These are phyloP conservation scores for Cirrhinus mrigala DNA, from an alignment of 2,797 vertebrate genomes.

Conservation along the genomic window DNA sequence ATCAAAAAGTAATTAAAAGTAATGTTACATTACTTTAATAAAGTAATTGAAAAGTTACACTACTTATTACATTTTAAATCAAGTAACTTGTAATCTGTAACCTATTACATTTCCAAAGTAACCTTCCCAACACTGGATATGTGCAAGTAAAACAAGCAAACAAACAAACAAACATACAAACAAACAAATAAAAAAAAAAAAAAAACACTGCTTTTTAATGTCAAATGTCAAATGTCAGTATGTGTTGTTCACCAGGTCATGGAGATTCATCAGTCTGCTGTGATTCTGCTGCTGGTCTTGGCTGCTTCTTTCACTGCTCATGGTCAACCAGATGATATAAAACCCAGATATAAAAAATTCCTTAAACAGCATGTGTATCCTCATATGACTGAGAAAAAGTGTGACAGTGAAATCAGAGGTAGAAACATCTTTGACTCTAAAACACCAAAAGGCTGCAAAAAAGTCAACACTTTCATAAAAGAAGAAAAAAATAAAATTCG, in stretches of 20 bases:
- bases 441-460: conserved; percentile 44
- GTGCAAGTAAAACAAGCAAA: no score
- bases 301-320: not conserved
- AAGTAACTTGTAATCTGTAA: no score
- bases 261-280: not conserved
- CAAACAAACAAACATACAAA: no score
- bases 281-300: conserved; percentile 43
- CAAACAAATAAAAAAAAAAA: no score
- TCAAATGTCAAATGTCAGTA: no score
- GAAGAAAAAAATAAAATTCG: not conserved
- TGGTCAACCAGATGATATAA: not conserved
- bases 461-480: conserved; percentile 53
- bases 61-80: no score
- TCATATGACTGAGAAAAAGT: conserved; percentile 9
- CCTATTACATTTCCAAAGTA: no score
- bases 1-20: no score
- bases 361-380: conserved; percentile 45
- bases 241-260: conserved; percentile 12
- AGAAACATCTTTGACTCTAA: conserved; percentile 3
- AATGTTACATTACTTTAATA: no score
- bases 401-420: conserved; percentile 24
- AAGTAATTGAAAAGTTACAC: no score
- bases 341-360: conserved; percentile 43
- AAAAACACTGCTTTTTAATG: no score
- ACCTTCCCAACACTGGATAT: no score